Evolutionary conservation across 2,113 vertebrate species (phyloP), one percentile per base, ranked within the genome.

Genomic region (Chaetops frenatus): DNA sequence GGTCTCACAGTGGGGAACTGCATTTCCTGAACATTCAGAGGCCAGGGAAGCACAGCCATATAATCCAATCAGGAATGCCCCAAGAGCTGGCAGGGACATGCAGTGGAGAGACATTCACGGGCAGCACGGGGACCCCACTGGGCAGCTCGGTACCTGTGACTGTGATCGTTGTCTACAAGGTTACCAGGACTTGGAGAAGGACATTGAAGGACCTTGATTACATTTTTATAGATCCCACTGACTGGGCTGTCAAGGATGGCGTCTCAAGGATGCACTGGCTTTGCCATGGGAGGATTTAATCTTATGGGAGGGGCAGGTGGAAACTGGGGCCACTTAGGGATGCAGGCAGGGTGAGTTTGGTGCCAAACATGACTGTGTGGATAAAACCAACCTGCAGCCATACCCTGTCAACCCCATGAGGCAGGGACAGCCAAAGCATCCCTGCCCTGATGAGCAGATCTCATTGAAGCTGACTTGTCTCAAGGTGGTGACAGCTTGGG

Each of bases 71-170:
- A 11, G 70, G 47, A 66, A 61, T 12, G 18, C 1, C 45, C 62
- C 53, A 13, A 0, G 22, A 72, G 51, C 33, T 1, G 1, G 22
- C 9, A n/a, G 38, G 78, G 66, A 38, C 8, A 2, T 3, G 25
- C 8, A 3, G 20, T 4, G 22, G 22, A 31, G 15, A 70, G 47
- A 78, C 3, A 16, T 15, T 65, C 24, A 11, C 0, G 25, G 53
- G 56, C 40, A 80, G 61, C 4, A 1, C 0, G 0, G 72, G 22
- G 61, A 83, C 15, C 7, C 45, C 15, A 5, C 18, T 0, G 6
- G 20, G 42, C 3, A 10, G 58, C 56, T 73, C 50, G 0, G 73
- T 81, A 56, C 7, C 45, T 1, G 1, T 0, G 5, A 57, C 3
- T 5, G 56, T 6, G 0, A 91, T 93, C 84, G 1, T 80, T 86